Base-by-base conservation (phyloP, 35 echinoderm and acorn worm genomes). In the Heliocidaris erythrogramma region DNA sequence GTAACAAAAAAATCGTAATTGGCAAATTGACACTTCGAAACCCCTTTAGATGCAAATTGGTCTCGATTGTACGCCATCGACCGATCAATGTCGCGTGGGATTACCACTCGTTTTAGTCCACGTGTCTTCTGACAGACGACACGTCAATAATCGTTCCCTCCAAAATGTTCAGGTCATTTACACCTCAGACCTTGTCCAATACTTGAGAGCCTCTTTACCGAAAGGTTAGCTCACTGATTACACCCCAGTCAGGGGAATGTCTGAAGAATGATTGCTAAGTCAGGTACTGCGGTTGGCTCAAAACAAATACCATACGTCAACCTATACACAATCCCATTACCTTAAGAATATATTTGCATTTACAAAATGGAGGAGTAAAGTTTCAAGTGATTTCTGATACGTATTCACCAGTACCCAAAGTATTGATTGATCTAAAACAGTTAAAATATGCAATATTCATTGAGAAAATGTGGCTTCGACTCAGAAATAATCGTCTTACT, bases 11-110 rank as follows among this genome's bases (percentile, higher is more conserved):
- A 78, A 78, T n/a, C 65, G 65, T 89, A 89, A 89, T 89, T 89
- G 87, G 31, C 47, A 89, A 89, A 89, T 89, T 89, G 87, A 89
- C 87, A 89, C 87, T 89, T 47, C 16, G 87, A 89, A 48, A 89
- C 31, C 87, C 29, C 87, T 89, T 89, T 47, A 89, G 31, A 89
- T 89, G 87, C 87, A 89, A 89, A 89, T 89, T 89, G 31, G 87
- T 89, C 9, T 48, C 87, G 31, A 89, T 48, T 48, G 87, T 35
- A 32, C 14, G 87, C 87, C 31, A 47, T 18, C 47, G 87, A 89
- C 87, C 14, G 87, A 48, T 89, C 87, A 48, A 48, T 48, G 47
- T 35, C 87, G 32, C 87, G 11, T 47, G 47, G 87, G 87, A 89
- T 89, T 48, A 47, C 27, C 27, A 2, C 65, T 78, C 65, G 18